These are phyloP conservation scores for Turritopsis dohrnii DNA, from an alignment of 30 jellyfish, hydroid and myxozoan genomes.

Conservation along the genomic window DNA sequence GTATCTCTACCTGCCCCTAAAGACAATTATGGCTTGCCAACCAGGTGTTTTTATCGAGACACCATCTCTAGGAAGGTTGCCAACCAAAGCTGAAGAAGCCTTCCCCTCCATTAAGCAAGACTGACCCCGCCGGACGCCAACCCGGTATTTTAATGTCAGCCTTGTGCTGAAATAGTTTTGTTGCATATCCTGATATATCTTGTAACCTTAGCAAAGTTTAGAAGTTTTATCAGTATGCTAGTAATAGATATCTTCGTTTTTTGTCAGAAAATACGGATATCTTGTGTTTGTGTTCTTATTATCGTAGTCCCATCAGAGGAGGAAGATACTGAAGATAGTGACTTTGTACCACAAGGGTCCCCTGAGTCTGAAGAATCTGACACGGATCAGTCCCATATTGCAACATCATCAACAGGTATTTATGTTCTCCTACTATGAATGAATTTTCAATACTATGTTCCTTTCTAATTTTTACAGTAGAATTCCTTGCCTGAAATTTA, in stretches of 20 bases:
- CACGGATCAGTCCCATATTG: background rate
- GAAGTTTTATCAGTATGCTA: background rate
- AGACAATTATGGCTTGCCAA: too few relatives aligned
- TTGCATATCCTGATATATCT: background rate
- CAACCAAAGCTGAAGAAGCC: too few relatives aligned
- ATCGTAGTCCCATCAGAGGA: background rate
- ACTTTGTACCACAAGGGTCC: background rate
- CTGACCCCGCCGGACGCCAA: too few relatives aligned
- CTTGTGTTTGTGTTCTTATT: background rate
- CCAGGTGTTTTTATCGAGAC: too few relatives aligned
- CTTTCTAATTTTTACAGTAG: background rate
- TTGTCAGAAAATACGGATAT: background rate
- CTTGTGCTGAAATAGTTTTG: background rate
- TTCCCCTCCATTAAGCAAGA: too few relatives aligned
- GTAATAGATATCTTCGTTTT: background rate
- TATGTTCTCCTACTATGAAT: background rate
- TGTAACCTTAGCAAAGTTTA: background rate
- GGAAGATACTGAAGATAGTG: background rate
- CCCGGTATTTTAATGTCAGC: background rate
- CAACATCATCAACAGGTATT: background rate
- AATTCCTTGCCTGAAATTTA: background rate
- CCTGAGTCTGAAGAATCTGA: background rate
- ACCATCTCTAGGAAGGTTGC: too few relatives aligned
- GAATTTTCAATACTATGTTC: background rate
- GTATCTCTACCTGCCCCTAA: too few relatives aligned